These are phyloP conservation scores for Noctilio leporinus DNA, from an alignment of 2,113 vertebrate species.

Conservation along the genomic window DNA sequence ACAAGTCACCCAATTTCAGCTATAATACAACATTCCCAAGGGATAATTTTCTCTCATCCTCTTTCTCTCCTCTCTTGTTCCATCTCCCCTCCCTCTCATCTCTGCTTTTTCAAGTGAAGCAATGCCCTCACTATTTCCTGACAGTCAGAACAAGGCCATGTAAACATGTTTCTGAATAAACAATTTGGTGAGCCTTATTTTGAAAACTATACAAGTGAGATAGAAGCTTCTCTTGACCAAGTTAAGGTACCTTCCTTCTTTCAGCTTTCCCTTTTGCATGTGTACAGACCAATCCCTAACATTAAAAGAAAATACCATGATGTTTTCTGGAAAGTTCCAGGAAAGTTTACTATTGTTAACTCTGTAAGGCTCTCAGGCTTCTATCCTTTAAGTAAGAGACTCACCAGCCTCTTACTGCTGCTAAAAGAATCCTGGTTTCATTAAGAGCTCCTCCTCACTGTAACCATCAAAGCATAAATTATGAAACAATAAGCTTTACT, in stretches of 20 bases:
- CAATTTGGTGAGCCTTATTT: not conserved
- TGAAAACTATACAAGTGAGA: not conserved
- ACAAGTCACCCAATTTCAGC: not conserved
- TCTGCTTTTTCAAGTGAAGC: not conserved
- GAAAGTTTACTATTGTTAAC: not conserved
- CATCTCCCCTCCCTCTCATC: not conserved
- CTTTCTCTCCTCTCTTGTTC: not conserved
- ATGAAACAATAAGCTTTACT: slow-evolving; percentile 5
- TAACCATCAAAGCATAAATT: not conserved
- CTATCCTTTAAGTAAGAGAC: not conserved
- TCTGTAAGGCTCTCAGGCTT: not conserved
- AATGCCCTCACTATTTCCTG: not conserved
- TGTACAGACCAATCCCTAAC: too few species aligned
- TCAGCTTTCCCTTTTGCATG: not conserved
- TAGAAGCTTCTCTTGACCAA: not conserved
- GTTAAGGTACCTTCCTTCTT: not conserved
- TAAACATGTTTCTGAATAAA: not conserved
- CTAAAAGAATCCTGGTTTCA: not conserved
- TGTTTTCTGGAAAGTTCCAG: not conserved
- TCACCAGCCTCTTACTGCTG: not conserved
- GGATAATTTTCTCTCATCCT: not conserved
- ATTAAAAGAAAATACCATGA: not conserved
- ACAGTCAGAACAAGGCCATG: not conserved
- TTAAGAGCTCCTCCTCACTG: not conserved
- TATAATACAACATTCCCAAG: not conserved